phyloP scores from a whole-genome alignment of 2,888 invertebrate species.

The Drosophila ustulata region DNA sequence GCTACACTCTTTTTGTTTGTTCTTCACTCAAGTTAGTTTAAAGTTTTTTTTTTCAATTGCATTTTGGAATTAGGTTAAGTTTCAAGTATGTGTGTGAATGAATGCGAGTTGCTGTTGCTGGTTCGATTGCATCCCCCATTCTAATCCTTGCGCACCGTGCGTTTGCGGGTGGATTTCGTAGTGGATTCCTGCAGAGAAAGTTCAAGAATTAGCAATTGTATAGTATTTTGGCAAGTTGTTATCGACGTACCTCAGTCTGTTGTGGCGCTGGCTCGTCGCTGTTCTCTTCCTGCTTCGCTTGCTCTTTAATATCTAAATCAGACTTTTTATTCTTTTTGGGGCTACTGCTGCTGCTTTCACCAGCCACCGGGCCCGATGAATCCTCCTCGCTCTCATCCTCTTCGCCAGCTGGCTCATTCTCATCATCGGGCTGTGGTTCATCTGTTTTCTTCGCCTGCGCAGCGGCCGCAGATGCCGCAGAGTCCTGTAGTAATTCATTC shows the following conservation, averaged over 20 bases:
- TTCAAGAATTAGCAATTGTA: background rate
- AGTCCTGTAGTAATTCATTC: slow-evolving; percentile 80
- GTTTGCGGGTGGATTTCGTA: slow-evolving; percentile 80
- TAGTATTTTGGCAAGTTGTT: background rate
- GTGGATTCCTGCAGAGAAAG: slow-evolving; percentile 59
- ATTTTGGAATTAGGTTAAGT: slow-evolving; percentile 57
- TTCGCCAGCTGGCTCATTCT: slow-evolving; percentile 46
- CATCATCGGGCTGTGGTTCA: slow-evolving; percentile 87
- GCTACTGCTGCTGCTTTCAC: slow-evolving; percentile 75
- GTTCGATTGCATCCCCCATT: slow-evolving; percentile 10
- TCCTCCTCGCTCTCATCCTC: slow-evolving; percentile 64
- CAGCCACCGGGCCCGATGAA: slow-evolving; percentile 42
- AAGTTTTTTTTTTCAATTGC: slow-evolving; percentile 13
- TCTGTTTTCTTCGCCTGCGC: slow-evolving; percentile 90
- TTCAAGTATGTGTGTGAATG: slow-evolving; percentile 35
- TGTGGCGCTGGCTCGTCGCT: slow-evolving; percentile 60
- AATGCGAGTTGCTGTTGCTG: slow-evolving; percentile 27
- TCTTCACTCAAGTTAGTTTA: slow-evolving; percentile 6
- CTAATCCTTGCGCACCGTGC: slow-evolving; percentile 83
- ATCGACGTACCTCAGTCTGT: slow-evolving; percentile 76
- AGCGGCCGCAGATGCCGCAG: slow-evolving; percentile 84
- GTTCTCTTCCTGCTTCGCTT: slow-evolving; percentile 53
- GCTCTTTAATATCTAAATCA: slow-evolving; percentile 84
- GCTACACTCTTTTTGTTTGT: slow-evolving; percentile 19
- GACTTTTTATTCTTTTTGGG: slow-evolving; percentile 84